Conservation (phyloP, 1,140 invertebrate species). For the Drosophila pruinosa region DNA sequence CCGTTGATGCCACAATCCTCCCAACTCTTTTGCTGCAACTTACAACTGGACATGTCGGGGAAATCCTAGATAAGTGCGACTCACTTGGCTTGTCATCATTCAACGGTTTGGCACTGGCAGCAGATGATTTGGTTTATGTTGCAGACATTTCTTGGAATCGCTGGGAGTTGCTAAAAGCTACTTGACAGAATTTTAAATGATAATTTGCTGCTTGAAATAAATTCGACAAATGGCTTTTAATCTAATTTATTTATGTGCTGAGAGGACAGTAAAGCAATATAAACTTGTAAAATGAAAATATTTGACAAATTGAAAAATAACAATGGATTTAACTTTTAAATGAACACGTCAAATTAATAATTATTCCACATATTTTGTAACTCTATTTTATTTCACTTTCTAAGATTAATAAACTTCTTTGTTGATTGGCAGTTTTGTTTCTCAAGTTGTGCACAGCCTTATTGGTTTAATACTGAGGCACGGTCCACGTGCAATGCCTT, state of each 20-base stretch:
- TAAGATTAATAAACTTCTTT: neutral
- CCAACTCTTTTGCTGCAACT: neutral
- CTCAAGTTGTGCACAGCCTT: neutral
- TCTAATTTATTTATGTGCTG: too few relatives aligned
- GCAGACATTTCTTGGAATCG: neutral
- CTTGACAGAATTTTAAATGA: too few relatives aligned
- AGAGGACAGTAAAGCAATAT: too few relatives aligned
- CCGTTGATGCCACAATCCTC: neutral
- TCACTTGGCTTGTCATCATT: neutral
- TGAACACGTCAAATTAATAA: too few relatives aligned
- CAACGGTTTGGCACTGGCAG: neutral
- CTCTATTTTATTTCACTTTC: too few relatives aligned
- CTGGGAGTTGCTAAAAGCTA: neutral
- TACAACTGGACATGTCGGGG: neutral
- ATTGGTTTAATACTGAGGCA: conserved; percentile 2
- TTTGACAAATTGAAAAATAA: too few relatives aligned
- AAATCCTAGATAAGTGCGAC: neutral
- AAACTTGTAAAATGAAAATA: too few relatives aligned
- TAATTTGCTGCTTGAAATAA: too few relatives aligned
- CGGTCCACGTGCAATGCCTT: neutral
- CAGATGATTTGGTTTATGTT: neutral
- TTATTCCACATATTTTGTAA: too few relatives aligned
- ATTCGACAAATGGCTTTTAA: too few relatives aligned
- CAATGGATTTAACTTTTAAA: too few relatives aligned
- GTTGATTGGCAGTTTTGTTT: conserved; percentile 8